Evolutionary conservation across 2,113 vertebrate genomes (phyloP).

Genomic region (Urocitellus parryii): DNA sequence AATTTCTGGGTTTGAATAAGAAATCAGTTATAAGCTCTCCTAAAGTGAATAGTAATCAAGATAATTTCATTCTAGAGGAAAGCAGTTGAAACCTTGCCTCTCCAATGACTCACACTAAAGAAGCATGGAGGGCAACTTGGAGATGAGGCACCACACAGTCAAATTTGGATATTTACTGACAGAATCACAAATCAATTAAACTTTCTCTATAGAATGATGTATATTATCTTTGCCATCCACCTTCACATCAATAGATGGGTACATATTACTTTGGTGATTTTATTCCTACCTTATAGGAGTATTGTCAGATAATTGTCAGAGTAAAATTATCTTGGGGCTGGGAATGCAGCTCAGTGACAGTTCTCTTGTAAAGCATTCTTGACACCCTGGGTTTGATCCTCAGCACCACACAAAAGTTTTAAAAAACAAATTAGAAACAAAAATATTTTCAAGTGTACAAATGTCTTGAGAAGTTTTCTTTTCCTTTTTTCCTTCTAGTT

Average conservation of each 20-base stretch:
- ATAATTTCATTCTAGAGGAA: not conserved
- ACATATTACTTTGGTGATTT: not conserved
- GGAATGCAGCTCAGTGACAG: not conserved
- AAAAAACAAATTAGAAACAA: not conserved
- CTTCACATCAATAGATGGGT: not conserved
- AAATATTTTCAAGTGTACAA: not conserved
- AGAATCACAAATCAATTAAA: not conserved
- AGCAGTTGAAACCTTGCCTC: not conserved
- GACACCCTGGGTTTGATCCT: not conserved
- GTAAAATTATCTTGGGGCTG: not conserved
- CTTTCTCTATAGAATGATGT: not conserved
- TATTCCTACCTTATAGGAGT: not conserved
- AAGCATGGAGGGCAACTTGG: not conserved
- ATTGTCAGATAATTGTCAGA: conserved; percentile 1
- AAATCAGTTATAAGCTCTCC: not conserved
- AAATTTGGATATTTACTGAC: not conserved
- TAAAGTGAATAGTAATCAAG: not conserved
- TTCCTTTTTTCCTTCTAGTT: not conserved
- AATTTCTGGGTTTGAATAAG: not conserved
- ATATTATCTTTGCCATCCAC: not conserved
- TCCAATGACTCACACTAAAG: not conserved
- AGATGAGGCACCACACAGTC: not conserved
- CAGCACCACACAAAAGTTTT: not conserved
- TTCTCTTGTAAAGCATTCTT: not conserved
- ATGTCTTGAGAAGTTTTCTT: not conserved